Conservation (phyloP, 2,888 invertebrate genomes). For the Parasteatoda lunata region DNA sequence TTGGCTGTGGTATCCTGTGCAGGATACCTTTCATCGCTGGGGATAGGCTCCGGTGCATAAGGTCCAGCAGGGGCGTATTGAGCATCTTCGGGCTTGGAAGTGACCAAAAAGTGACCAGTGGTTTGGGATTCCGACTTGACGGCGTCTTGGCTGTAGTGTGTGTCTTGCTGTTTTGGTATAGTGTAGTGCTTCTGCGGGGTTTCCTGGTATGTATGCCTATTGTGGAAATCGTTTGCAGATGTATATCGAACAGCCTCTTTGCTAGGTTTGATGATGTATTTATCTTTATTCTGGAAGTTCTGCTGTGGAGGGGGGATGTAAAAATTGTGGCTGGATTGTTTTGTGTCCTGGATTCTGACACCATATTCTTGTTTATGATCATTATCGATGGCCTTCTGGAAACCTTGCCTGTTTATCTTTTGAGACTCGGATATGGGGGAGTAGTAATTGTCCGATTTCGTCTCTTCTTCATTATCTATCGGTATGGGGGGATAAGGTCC, state of each 20-base stretch:
- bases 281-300: constrained; percentile 16
- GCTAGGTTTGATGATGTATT: constrained; percentile 15
- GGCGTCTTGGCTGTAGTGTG: constrained; percentile 14
- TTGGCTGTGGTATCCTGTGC: constrained; percentile 47
- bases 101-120: constrained; percentile 51
- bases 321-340: constrained; percentile 19
- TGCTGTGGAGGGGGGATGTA: constrained; percentile 52
- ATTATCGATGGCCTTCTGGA: constrained; percentile 31
- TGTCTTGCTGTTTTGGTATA: constrained; percentile 4
- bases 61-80: constrained; percentile 44
- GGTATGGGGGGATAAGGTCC: constrained; percentile 60
- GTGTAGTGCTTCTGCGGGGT: background rate
- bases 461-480: constrained; percentile 46
- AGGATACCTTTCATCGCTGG: constrained; percentile 29
- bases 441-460: constrained; percentile 42
- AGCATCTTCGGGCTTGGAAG: constrained; percentile 34
- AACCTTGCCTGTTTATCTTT: constrained; percentile 8
- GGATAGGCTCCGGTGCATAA: constrained; percentile 39
- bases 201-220: constrained; percentile 45
- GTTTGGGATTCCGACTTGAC: constrained; percentile 40
- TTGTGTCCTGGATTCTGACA: constrained; percentile 22
- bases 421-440: constrained; percentile 3
- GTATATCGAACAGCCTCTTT: constrained; percentile 47
- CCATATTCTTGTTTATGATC: constrained; percentile 29
- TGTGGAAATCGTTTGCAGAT: constrained; percentile 45